These are phyloP conservation scores for Drosophila miranda DNA, from an alignment of 1,140 invertebrate genomes.

Conservation along the genomic window DNA sequence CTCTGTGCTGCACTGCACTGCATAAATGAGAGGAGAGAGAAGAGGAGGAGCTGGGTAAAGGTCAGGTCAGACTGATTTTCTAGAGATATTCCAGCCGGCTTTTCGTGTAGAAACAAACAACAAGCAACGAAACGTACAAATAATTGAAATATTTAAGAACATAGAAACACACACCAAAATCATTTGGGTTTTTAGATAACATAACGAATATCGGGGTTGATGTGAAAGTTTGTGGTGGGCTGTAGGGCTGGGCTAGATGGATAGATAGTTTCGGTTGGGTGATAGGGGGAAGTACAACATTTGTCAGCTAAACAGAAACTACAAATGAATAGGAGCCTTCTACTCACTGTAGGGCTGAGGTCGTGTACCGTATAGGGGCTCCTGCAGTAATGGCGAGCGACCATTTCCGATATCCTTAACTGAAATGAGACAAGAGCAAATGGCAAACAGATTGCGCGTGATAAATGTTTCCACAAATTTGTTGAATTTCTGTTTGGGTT, in stretches of 20 bases:
- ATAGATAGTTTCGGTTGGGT: neutral
- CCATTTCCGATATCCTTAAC: constrained; percentile 85
- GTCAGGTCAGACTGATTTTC: no score
- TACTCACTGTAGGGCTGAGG: constrained; percentile 93
- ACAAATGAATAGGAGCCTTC: constrained; percentile 78
- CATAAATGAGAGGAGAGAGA: no score
- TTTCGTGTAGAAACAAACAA: constrained; percentile 3
- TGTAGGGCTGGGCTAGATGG: neutral
- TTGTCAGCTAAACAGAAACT: constrained; percentile 80
- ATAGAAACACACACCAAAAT: constrained; percentile 45
- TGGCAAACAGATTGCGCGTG: constrained; percentile 79
- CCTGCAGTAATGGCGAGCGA: constrained; percentile 90
- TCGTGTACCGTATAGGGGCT: constrained; percentile 91
- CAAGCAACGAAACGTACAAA: constrained; percentile 32
- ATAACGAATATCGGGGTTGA: constrained; percentile 14
- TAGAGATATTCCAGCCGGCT: no score
- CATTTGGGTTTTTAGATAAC: constrained; percentile 34
- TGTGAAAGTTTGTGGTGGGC: neutral
- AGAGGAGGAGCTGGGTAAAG: no score
- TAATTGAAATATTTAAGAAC: constrained; percentile 48
- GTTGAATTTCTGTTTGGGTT: constrained; percentile 61
- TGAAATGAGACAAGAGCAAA: constrained; percentile 83
- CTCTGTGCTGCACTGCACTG: neutral
- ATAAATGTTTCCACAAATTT: constrained; percentile 80
- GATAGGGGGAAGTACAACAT: constrained; percentile 49